These are phyloP conservation scores for Delichon dasypus DNA, from an alignment of 2,797 vertebrate genomes.

Conservation along the genomic window DNA sequence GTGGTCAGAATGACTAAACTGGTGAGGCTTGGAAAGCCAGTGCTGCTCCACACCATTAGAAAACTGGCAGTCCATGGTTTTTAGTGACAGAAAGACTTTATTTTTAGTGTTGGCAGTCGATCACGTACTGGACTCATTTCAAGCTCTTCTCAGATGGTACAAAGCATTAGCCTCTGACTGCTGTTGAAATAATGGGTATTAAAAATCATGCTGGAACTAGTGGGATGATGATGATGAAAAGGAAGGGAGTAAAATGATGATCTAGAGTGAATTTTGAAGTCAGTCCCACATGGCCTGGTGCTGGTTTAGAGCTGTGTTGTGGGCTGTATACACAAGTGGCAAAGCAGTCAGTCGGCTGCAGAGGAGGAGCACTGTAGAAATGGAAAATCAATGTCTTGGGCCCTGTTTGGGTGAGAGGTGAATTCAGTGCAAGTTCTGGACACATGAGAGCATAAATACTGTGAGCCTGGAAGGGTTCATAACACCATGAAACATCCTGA, in stretches of 20 bases:
- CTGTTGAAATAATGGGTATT: slow-evolving; percentile 39
- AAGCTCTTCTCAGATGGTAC: slow-evolving; percentile 38
- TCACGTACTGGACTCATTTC: slow-evolving; percentile 13
- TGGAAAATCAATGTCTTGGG: neutral
- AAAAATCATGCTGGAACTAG: slow-evolving; percentile 28
- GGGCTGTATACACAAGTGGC: neutral
- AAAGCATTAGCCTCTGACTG: neutral
- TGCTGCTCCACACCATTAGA: slow-evolving; percentile 10
- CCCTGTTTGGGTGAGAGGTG: neutral
- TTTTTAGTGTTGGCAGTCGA: slow-evolving; percentile 50
- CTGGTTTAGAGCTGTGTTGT: neutral
- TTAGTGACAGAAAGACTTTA: slow-evolving; percentile 55
- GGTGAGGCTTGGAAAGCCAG: slow-evolving; percentile 34
- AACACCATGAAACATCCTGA: neutral
- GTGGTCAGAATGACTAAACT: slow-evolving; percentile 44
- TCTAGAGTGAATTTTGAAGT: neutral
- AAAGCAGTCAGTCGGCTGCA: rapidly evolving
- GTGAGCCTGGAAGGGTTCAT: neutral
- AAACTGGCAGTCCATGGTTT: slow-evolving; percentile 50
- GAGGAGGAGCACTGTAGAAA: neutral
- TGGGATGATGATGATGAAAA: slow-evolving; percentile 8
- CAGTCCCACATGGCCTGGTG: neutral
- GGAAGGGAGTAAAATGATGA: neutral
- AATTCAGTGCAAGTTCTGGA: neutral
- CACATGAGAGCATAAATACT: neutral